These are phyloP conservation scores for Zhuqinia jingwanae DNA, from an alignment of 2,888 invertebrate species.

Conservation along the genomic window DNA sequence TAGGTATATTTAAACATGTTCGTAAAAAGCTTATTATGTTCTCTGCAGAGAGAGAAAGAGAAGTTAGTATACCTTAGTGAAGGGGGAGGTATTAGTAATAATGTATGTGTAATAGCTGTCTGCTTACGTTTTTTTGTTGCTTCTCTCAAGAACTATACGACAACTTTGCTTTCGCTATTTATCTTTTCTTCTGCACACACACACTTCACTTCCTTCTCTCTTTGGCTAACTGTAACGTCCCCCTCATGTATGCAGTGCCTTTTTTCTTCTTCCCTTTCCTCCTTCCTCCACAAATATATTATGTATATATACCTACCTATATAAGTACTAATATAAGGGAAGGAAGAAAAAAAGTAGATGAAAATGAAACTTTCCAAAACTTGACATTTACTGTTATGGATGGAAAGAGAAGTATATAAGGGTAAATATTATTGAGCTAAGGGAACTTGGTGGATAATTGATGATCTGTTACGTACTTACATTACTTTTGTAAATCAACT, in stretches of 20 bases:
- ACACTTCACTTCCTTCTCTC: background rate
- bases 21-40: background rate
- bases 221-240: background rate
- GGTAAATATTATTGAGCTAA: conserved; percentile 53
- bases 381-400: conserved; percentile 70
- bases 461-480: conserved; percentile 62
- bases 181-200: conserved; percentile 55
- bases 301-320: too few species aligned
- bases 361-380: conserved; percentile 65
- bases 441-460: conserved; percentile 67
- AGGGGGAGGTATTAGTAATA: conserved; percentile 58
- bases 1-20: too few species aligned
- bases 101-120: conserved; percentile 53
- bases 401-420: conserved; percentile 56
- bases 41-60: conserved; percentile 19
- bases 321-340: background rate
- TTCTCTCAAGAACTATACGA: conserved; percentile 28
- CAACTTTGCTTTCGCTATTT: conserved; percentile 51
- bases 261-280: background rate
- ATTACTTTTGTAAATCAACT: conserved; percentile 41
- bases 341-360: conserved; percentile 43
- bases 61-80: too few species aligned
- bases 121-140: conserved; percentile 45
- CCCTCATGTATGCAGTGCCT: conserved; percentile 9
- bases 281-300: too few species aligned